phyloP scores from a whole-genome alignment of 1,140 invertebrate species.

The Aphaenogaster ashmeadi region DNA sequence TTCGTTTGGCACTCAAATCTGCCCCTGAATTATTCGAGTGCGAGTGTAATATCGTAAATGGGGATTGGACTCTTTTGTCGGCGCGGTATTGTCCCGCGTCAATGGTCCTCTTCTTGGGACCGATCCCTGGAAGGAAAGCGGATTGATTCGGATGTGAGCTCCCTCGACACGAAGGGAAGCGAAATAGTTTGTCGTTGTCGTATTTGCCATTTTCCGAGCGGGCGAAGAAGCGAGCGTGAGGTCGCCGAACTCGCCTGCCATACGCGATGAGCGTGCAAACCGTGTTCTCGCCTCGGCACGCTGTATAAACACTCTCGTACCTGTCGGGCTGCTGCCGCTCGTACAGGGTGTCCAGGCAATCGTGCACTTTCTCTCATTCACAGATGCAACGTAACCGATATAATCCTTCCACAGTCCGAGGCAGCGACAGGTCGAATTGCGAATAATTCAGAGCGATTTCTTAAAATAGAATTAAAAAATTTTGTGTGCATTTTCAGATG shows the following conservation, averaged over 20 bases:
- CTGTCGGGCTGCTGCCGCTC: constrained; percentile 32
- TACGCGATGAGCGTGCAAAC: constrained; percentile 56
- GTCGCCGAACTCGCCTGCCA: constrained; percentile 30
- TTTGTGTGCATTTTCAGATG: background rate
- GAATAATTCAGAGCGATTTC: background rate
- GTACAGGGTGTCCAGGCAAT: constrained; percentile 29
- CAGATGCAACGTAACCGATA: constrained; percentile 14
- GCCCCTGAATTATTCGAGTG: constrained; percentile 37
- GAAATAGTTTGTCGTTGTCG: constrained; percentile 57
- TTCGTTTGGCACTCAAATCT: constrained; percentile 1
- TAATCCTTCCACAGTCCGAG: background rate
- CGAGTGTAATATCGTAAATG: constrained; percentile 43
- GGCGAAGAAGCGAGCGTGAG: constrained; percentile 6
- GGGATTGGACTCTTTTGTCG: constrained; percentile 42
- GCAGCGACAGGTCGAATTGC: background rate
- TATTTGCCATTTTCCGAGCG: constrained; percentile 55
- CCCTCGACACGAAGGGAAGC: background rate
- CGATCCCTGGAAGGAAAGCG: constrained; percentile 8
- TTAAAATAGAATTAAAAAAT: background rate
- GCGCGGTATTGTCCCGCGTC: constrained; percentile 24
- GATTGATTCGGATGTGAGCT: constrained; percentile 26
- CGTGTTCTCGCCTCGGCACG: constrained; percentile 53
- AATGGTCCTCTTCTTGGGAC: constrained; percentile 8
- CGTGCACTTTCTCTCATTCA: constrained; percentile 31
- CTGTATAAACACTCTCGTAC: constrained; percentile 56